Evolutionary conservation across 2,797 vertebrate species (phyloP), one percentile per base, ranked within the genome.

Genomic region (Diglossa cyanea): DNA sequence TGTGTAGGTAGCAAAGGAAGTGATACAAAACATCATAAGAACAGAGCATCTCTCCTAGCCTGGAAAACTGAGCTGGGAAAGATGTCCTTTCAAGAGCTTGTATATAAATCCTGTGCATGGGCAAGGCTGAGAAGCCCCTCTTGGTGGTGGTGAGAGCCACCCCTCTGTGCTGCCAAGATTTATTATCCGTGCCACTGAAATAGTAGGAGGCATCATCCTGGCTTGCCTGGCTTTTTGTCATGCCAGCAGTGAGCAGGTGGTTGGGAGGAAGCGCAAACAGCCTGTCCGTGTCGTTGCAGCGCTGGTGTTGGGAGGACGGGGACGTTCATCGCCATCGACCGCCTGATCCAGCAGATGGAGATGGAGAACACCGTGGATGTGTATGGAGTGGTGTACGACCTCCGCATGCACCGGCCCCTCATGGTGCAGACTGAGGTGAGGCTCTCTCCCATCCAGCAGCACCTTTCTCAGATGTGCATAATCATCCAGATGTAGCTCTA

Each of bases 401-500:
- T 99, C 72, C 98, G 99, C 50, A 99, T 99, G 98, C 99, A 99
- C 96, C 98, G 99, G 6, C 90, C 98, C 10, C 97, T 99, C 15
- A 99, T 99, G 99, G 99, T 99, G 91, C 99, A 99, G 78, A 99
- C 99, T 18, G 99, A 99, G 98, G 99, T 99, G 96, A 95, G 97
- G 26, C 35, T 13, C 9, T 5, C 50, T 24, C 13, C 13, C 11
- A 3, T 5, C 6, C 45, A 39, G 18, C 61, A 16, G 11, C 17
- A 0, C 13, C 0, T 7, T 39, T n/a, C 71, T 61, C 33, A 51
- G 7, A 13, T n/a, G 58, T 8, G 26, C 1, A 0, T 21, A 6
- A 28, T 44, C n/a, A 9, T n/a, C 19, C 51, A n/a, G 23, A 23
- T 10, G 18, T 30, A 61, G 45, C 75, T 80, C 42, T 28, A 60